These are phyloP conservation scores for Drosophila sucinea DNA, from an alignment of 1,140 invertebrate species.

Conservation along the genomic window DNA sequence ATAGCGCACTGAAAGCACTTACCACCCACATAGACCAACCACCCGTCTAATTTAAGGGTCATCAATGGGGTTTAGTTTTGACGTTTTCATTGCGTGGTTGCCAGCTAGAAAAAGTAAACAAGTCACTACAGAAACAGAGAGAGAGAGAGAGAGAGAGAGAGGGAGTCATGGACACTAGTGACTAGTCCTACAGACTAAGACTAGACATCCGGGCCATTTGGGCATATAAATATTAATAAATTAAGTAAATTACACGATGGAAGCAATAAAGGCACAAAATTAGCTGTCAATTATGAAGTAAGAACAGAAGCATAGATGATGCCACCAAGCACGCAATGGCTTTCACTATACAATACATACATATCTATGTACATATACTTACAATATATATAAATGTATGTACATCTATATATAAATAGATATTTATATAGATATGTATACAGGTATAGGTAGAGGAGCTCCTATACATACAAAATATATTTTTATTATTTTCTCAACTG, in stretches of 20 bases:
- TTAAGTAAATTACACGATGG: slow-evolving; percentile 51
- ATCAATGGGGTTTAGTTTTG: slow-evolving; percentile 40
- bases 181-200: neutral
- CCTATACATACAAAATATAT: slow-evolving; percentile 13
- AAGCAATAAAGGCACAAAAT: slow-evolving; percentile 65
- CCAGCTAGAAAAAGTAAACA: slow-evolving; percentile 21
- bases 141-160: neutral
- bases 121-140: neutral
- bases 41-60: slow-evolving; percentile 37
- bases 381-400: slow-evolving; percentile 34
- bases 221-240: slow-evolving; percentile 64
- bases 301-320: slow-evolving; percentile 39
- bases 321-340: slow-evolving; percentile 56
- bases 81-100: slow-evolving; percentile 40
- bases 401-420: neutral
- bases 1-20: neutral
- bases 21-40: neutral
- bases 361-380: slow-evolving; percentile 14
- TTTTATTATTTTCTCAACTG: slow-evolving; percentile 27
- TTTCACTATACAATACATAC: neutral
- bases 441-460: no score
- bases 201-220: neutral
- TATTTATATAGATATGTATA: neutral
- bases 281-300: slow-evolving; percentile 73
- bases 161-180: neutral